These are phyloP conservation scores for Corythornis madagascariensis DNA, from an alignment of 2,113 vertebrate species.

Conservation along the genomic window DNA sequence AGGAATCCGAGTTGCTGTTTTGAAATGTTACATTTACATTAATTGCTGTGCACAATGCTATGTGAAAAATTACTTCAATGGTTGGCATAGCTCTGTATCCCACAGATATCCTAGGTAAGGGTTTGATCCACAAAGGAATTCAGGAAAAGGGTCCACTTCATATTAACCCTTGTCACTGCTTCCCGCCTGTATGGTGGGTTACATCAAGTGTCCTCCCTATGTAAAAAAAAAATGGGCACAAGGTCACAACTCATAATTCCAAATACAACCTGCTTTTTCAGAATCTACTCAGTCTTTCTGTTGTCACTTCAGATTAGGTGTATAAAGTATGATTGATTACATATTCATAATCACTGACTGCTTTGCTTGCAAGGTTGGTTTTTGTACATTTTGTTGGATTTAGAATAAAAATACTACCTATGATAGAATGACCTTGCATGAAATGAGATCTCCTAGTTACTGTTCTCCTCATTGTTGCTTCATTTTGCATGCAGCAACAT, in stretches of 20 bases:
- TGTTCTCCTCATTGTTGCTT: neutral
- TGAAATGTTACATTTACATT: neutral
- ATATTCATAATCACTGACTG: neutral
- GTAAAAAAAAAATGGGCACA: neutral
- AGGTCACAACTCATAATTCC: neutral
- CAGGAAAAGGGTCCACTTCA: neutral
- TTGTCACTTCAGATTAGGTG: neutral
- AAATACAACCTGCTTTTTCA: neutral
- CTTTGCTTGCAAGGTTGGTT: neutral
- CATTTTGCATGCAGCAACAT: neutral
- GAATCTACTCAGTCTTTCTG: neutral
- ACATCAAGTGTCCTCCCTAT: neutral
- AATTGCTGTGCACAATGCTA: neutral
- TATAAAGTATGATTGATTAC: neutral
- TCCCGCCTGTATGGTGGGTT: rapidly evolving
- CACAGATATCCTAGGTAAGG: neutral
- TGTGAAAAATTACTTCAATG: neutral
- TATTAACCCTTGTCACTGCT: neutral
- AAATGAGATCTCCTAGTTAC: neutral
- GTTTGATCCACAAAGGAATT: neutral
- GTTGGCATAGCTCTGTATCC: neutral
- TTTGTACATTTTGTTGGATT: neutral
- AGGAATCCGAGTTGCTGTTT: neutral
- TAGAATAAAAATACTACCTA: neutral
- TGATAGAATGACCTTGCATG: neutral